Base-by-base conservation (phyloP, 2,888 invertebrate genomes). In the Pammene aurita region DNA sequence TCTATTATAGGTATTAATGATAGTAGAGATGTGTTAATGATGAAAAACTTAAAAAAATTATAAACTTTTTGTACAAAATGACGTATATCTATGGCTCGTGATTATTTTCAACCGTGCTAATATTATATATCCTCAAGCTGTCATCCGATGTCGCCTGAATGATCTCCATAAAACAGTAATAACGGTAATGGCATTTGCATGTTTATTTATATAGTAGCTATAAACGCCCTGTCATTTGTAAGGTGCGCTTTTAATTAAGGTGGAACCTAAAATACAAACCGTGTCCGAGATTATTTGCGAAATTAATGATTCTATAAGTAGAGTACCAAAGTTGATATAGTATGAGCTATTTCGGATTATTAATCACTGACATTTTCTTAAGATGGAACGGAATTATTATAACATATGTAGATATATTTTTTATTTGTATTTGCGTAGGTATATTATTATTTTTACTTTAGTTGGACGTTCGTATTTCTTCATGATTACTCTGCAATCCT, bases 181-280 rank as follows among this genome's bases (percentile, higher is more conserved):
- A 90, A 84, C 83, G 81, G 86, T 90, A 90, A 90, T 90, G 87
- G 89, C 80, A 77, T 89, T 90, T 82, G 83, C 88, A 84, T 90
- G 90, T 86, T 85, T 86, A 86, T 89, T 86, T 89, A 86, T 88
- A 87, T 81, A 80, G 78, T 81, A 82, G 84, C 86, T 85, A 83
- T 90, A 88, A 90, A 89, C 78, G 75, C 72, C 64, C 67, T 72
- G 77, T 84, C 83, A 88, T 88, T 87, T 86, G 87, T 87, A 80
- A 80, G 76, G 80, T 73, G 76, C 72, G 76, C 75, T 80, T 86
- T 85, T 83, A 84, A 81, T 85, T 83, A 80, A 78, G 75, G 77
- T 66, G 57, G 26, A 60, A 52, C 46, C 34, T 46, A 58, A 66
- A 50, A 66, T 50, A 66, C 42, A 66, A 42, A 58, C 42, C 52